phyloP scores from a whole-genome alignment of 1,140 invertebrate species.

The Halesus radiatus region DNA sequence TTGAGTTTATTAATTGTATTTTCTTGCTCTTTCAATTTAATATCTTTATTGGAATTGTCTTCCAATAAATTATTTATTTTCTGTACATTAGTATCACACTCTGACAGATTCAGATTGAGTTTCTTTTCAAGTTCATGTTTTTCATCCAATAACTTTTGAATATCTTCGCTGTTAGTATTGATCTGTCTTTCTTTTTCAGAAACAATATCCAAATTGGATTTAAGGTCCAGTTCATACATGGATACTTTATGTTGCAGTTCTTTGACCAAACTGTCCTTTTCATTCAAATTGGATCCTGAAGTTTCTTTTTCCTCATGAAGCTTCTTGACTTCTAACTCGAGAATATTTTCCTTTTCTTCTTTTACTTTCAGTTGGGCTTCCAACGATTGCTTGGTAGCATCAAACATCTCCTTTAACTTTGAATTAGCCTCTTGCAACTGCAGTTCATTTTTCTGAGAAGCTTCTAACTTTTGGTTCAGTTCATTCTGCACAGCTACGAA shows the following conservation, averaged over 20 bases:
- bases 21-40: conserved; percentile 63
- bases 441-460: conserved; percentile 66
- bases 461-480: conserved; percentile 68
- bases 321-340: conserved; percentile 61
- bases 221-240: conserved; percentile 67
- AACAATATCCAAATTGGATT: conserved; percentile 66
- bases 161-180: conserved; percentile 67
- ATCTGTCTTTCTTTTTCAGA: conserved; percentile 70
- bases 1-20: conserved; percentile 62
- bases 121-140: conserved; percentile 67
- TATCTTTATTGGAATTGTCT: conserved; percentile 65
- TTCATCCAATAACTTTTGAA: conserved; percentile 67
- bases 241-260: conserved; percentile 66
- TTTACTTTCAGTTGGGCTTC: conserved; percentile 63
- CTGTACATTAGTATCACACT: conserved; percentile 63
- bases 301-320: conserved; percentile 60
- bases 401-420: conserved; percentile 63
- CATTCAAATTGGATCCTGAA: conserved; percentile 61
- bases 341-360: conserved; percentile 59
- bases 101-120: conserved; percentile 61
- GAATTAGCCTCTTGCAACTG: conserved; percentile 66
- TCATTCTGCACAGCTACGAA: conserved; percentile 68
- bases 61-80: conserved; percentile 64
- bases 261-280: conserved; percentile 67
- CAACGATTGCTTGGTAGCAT: conserved; percentile 62